These are phyloP conservation scores for Helicoverpa armigera DNA, from an alignment of 1,140 invertebrate genomes.

Conservation along the genomic window DNA sequence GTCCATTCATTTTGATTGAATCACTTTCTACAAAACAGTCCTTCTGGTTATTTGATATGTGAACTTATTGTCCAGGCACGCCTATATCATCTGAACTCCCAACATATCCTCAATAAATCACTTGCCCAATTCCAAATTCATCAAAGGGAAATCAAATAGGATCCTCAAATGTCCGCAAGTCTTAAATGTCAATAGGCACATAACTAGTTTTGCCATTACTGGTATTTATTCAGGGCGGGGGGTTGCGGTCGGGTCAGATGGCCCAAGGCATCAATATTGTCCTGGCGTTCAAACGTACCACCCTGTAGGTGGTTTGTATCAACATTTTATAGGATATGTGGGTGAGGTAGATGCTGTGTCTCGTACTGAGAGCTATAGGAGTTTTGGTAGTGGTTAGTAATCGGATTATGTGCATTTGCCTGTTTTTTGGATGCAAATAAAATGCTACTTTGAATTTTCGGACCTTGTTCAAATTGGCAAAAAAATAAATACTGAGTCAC, in stretches of 20 bases:
- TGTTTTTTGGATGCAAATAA: no score
- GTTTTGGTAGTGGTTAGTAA: no score
- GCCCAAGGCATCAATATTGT: slow-evolving; percentile 60
- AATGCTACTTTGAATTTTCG: no score
- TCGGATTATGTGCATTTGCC: no score
- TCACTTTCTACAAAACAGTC: no score
- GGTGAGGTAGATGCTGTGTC: background rate
- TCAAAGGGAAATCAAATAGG: background rate
- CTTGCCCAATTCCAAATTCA: background rate
- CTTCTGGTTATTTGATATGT: no score
- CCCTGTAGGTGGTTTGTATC: slow-evolving; percentile 10
- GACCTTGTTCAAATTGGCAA: no score
- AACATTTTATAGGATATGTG: background rate
- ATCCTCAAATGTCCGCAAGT: background rate
- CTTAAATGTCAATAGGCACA: slow-evolving; percentile 6
- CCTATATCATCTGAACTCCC: no score
- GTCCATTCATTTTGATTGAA: no score
- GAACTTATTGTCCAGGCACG: no score
- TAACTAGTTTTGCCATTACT: slow-evolving; percentile 52
- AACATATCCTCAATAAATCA: background rate
- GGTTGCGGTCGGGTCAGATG: slow-evolving; percentile 50
- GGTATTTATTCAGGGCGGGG: slow-evolving; percentile 36
- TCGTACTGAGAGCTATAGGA: background rate
- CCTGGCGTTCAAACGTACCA: slow-evolving; percentile 33
- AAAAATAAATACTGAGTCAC: no score